A percentile compares a stretch with the other conserved stretches of the same genome.
phyloP scores from a whole-genome alignment of 2,888 invertebrate genomes.

The Callyntrura sp. region DNA sequence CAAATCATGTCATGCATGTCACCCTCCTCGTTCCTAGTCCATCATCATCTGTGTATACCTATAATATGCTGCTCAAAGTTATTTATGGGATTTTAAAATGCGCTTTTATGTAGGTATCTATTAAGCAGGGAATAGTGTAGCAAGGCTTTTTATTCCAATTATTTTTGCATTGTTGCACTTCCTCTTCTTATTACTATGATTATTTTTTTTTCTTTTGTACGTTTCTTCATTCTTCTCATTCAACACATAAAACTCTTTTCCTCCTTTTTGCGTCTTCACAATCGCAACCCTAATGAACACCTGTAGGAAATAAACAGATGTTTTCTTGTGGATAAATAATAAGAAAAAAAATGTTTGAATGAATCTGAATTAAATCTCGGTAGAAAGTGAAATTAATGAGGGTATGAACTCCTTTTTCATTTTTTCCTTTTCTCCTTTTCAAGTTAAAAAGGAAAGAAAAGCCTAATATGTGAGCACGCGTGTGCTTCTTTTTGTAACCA shows the following conservation, averaged over 20 bases:
- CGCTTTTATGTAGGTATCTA: background rate
- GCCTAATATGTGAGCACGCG: slow-evolving; percentile 61
- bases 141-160: background rate
- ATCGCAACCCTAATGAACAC: slow-evolving; percentile 28
- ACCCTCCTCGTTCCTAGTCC: background rate
- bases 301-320: slow-evolving; percentile 29
- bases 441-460: slow-evolving; percentile 27
- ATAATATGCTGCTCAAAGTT: no score
- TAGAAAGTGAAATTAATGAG: slow-evolving; percentile 77
- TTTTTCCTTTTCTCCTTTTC: slow-evolving; percentile 37
- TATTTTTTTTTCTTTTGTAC: background rate
- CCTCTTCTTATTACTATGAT: slow-evolving; percentile 12
- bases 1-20: slow-evolving; percentile 60
- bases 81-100: slow-evolving; percentile 17
- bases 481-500: slow-evolving; percentile 39
- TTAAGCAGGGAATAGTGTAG: background rate
- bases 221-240: background rate
- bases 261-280: background rate
- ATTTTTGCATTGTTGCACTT: slow-evolving; percentile 31
- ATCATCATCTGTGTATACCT: background rate
- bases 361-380: slow-evolving; percentile 49
- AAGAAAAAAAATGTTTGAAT: slow-evolving; percentile 7
- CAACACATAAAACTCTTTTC: slow-evolving; percentile 31
- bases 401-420: slow-evolving; percentile 68
- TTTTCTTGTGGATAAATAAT: background rate